Base-by-base conservation (phyloP, 2,113 vertebrate species). In the Eurypyga helias region DNA sequence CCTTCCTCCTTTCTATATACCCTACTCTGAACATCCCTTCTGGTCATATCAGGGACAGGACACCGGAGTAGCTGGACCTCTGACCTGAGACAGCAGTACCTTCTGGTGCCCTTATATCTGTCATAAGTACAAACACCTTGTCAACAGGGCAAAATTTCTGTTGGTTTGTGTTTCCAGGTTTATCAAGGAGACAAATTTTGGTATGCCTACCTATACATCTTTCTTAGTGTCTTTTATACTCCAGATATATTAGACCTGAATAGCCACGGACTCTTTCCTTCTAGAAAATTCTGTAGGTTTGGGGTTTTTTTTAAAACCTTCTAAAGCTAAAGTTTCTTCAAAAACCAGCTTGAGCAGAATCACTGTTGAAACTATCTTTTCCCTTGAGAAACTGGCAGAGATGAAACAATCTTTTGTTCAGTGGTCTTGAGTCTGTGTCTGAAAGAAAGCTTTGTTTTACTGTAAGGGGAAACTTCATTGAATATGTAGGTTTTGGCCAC, bases 401-500 rank as follows among this genome's bases (percentile, higher is more conserved):
- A 91, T 93, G 82, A 93, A 94, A 89, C 24, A 89, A 55, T 21
- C 12, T 91, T 94, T 96, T 82, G 52, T 87, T 95, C 31, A 0
- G 13, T 41, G 41, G 41, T 10, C 13, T 34, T 87, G 13, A 75
- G 49, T 49, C 64, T 85, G 24, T 75, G 57, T 84, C 34, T 41
- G 41, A 41, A 41, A 75, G 43, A 89, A 87, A 84, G 20, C 52
- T 87, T 94, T 94, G 61, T 89, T 95, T 97, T 67, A 69, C 28
- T 90, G 1, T 49, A 57, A 91, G 31, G 26, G 45, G 23, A 91
- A 83, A 76, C 52, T 84, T 94, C 76, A 57, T 52, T 85, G 81
- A 89, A 82, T 57, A 43, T 2, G 4, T 48, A 76, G 45, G 45
- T 19, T 82, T 91, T 79, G 38, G 26, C 9, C 34, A 84, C 29